Evolutionary conservation across 2,113 vertebrate species (phyloP).

Genomic region (Bucco capensis): DNA sequence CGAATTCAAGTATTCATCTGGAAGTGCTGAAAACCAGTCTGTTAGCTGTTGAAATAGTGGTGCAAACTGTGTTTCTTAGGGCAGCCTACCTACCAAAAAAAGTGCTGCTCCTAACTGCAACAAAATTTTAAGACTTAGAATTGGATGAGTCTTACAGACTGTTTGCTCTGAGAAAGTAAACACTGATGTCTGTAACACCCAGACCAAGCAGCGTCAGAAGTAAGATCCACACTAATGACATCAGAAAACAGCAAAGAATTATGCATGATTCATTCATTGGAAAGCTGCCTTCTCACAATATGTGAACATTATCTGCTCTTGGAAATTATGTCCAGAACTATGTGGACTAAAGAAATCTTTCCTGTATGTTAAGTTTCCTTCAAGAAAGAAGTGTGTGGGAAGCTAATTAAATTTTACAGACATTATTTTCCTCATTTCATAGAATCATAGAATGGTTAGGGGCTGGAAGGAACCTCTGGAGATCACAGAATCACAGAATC

Average conservation of each 20-base stretch:
- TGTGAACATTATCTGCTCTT: neutral
- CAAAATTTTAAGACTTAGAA: neutral
- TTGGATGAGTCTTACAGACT: neutral
- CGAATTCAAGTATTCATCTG: neutral
- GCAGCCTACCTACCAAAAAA: neutral
- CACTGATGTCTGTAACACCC: no score
- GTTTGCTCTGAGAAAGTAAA: neutral
- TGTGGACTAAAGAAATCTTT: neutral
- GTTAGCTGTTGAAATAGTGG: neutral
- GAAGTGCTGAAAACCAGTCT: neutral
- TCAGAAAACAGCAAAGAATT: neutral
- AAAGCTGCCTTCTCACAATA: neutral
- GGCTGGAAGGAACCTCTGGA: no score
- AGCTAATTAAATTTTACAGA: neutral
- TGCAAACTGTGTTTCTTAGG: neutral
- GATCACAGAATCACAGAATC: no score
- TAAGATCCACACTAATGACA: neutral
- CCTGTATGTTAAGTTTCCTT: neutral
- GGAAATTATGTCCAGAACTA: neutral
- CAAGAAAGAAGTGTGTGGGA: neutral
- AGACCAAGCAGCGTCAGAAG: neutral
- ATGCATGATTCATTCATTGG: accelerated
- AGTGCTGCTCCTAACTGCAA: neutral
- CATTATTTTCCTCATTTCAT: neutral
- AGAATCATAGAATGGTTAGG: no score